phyloP scores from a whole-genome alignment of 2,113 vertebrate species.

The Apaloderma vittatum region DNA sequence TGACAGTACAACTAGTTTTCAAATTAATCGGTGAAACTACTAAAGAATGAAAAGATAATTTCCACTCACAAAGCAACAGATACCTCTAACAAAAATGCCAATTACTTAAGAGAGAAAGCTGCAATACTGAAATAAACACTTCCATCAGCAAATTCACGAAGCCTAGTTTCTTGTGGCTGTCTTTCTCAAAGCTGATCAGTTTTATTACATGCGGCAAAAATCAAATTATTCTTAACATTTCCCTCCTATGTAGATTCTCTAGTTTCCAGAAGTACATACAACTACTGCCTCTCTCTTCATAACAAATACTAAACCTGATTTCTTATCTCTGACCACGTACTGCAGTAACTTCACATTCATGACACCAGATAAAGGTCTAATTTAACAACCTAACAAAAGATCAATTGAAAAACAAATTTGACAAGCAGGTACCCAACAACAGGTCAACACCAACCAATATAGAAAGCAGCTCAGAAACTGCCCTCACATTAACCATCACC shows the following conservation, averaged over 20 bases:
- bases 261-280: background rate
- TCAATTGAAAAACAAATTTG: background rate
- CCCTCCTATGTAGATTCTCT: background rate
- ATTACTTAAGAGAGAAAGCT: background rate
- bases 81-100: background rate
- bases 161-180: background rate
- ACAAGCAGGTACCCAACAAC: background rate
- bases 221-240: background rate
- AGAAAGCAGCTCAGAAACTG: background rate
- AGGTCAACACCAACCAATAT: background rate
- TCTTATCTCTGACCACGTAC: background rate
- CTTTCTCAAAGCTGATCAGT: background rate
- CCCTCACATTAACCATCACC: background rate
- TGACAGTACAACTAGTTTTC: background rate
- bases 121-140: background rate
- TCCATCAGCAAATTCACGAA: background rate
- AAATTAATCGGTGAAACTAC: background rate
- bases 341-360: background rate
- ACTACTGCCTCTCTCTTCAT: background rate
- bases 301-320: background rate
- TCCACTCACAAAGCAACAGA: background rate
- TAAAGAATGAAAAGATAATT: background rate
- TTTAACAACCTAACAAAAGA: accelerated
- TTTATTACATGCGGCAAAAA: background rate
- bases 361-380: background rate